Percentiles rank a stretch among this genome's conserved stretches.
Conservation (phyloP, 2,797 vertebrate species). For the Halcyon smyrnensis region DNA sequence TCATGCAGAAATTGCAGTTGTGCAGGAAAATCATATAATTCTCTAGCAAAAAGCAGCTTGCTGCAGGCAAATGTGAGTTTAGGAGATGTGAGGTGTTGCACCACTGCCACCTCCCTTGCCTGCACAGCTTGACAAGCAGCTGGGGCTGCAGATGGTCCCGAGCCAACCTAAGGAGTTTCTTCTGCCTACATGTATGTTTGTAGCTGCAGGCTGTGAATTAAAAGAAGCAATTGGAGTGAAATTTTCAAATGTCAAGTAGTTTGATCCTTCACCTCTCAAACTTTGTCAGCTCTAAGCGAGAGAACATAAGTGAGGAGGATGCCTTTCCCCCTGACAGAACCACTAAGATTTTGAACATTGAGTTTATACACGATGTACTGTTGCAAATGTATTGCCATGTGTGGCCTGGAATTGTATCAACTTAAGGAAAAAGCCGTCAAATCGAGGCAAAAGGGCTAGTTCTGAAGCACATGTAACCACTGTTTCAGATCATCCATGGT, state of each 20-base stretch:
- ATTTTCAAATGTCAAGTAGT: neutral
- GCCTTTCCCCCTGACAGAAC: neutral
- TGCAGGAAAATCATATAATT: neutral
- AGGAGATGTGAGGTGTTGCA: neutral
- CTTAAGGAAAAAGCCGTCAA: neutral
- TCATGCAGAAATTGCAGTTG: neutral
- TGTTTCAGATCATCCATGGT: neutral
- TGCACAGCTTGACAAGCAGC: neutral
- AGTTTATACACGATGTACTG: neutral
- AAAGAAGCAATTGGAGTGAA: neutral
- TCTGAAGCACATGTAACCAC: neutral
- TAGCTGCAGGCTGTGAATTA: neutral
- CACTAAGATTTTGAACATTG: neutral
- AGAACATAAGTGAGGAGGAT: neutral
- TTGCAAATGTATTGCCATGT: neutral
- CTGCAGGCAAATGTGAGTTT: too few species aligned
- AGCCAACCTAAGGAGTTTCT: neutral
- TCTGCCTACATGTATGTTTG: neutral
- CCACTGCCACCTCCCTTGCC: rapidly evolving
- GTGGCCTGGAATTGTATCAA: neutral
- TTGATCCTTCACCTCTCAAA: neutral
- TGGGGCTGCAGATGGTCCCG: too few species aligned
- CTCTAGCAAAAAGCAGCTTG: neutral
- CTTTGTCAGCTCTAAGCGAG: neutral
- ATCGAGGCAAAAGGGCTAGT: neutral